Base-by-base conservation (phyloP, 2,888 invertebrate genomes). In the Linnaemya tessellans region DNA sequence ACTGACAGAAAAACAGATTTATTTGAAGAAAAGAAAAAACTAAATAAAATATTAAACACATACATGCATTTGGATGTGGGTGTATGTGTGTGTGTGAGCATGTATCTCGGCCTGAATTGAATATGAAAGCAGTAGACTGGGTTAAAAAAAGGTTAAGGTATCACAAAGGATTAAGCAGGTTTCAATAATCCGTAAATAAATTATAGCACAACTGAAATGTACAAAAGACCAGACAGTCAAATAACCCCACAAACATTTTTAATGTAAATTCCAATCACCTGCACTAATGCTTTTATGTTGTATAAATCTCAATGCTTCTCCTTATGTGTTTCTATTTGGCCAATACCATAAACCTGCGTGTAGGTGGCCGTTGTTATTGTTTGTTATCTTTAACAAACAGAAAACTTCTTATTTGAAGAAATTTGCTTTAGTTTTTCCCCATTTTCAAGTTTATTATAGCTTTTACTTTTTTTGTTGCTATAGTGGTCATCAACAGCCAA, bases 381-480 rank as follows among this genome's bases (percentile, higher is more conserved):
- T 71, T 80, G 80, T 84, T 84, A 84, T 84, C 84, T 84, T 73
- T 56, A 84, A 56, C 67, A 78, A 84, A 80, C 84, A 84, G 84
- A 58, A 65, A 58, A 13, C 58, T 82, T 78, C 58, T 71, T 51
- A 41, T 67, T 79, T 71, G 20, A 56, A 70, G 43, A 56, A 82
- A 41, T 65, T 73, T 58, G 20, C 49, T 49, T 30, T 1, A 58
- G 58, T 46, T 46, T 62, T 70, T 58, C 41, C 9, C 22, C 25
- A 65, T 35, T 68, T 79, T 38, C 62, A 49, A 71, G 58, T 18
- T 30, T 62, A 51, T 51, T 65, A 15, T 58, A 15, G 38, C 38
- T 62, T 64, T 25, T 77, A 18, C 65, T 65, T 71, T n/a, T 15
- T 35, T 35, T 62, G 35, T 41, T 51, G 58, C 15, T 25, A n/a